Conservation (phyloP, 2,113 vertebrate genomes). For the Crotophaga sulcirostris region DNA sequence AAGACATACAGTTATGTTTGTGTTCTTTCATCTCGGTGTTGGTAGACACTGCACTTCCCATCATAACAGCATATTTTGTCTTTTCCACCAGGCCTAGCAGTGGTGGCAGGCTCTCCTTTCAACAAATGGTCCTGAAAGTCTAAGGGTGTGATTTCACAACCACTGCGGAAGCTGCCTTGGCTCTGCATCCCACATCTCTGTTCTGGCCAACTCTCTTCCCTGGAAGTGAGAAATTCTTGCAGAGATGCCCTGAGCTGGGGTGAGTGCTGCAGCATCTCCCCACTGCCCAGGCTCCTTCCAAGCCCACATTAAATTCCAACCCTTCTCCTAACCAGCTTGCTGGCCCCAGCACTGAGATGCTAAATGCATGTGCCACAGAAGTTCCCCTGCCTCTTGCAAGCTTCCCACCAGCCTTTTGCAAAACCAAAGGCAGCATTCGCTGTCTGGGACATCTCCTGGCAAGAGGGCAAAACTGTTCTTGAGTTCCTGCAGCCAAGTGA, state of each 20-base stretch:
- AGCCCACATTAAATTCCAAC: too few relatives aligned
- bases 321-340: neutral
- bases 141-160: neutral
- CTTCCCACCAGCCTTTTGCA: neutral
- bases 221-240: neutral
- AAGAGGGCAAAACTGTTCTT: neutral
- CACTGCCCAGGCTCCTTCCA: neutral
- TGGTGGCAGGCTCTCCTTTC: neutral
- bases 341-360: neutral
- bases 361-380: fast-evolving
- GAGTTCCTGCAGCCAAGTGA: neutral
- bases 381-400: neutral
- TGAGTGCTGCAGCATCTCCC: neutral
- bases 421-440: neutral
- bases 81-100: neutral
- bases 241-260: neutral
- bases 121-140: neutral
- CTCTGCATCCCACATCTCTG: neutral
- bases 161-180: neutral
- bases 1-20: neutral
- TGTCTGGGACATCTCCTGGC: neutral
- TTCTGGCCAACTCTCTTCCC: neutral
- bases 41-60: neutral
- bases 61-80: neutral
- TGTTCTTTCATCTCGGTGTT: neutral